Conservation (phyloP, 2,888 invertebrate species). For the Cephus rjabovi region DNA sequence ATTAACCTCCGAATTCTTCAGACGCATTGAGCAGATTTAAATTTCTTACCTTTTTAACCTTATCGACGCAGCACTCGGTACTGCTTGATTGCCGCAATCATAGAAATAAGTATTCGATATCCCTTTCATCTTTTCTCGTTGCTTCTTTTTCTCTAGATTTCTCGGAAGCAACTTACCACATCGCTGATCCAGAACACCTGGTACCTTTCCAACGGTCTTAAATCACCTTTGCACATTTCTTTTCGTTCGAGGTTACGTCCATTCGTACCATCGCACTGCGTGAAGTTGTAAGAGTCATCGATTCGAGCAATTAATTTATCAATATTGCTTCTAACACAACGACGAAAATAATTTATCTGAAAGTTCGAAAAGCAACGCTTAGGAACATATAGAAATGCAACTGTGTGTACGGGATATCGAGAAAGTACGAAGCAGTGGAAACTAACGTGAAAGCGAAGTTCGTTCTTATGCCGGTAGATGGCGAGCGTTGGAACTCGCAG, state of each 20-base stretch:
- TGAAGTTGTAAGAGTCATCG: neutral
- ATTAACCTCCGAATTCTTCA: neutral
- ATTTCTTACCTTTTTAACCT: neutral
- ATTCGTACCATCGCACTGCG: neutral
- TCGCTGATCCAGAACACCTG: neutral
- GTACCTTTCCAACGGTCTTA: neutral
- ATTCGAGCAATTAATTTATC: neutral
- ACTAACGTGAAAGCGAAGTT: neutral
- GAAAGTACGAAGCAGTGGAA: neutral
- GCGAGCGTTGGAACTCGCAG: neutral
- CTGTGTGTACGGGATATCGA: neutral
- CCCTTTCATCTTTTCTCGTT: neutral
- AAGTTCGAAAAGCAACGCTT: neutral
- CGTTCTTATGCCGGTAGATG: neutral
- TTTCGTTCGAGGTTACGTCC: neutral
- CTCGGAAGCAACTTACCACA: neutral
- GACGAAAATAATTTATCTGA: too few species aligned
- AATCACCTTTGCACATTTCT: neutral
- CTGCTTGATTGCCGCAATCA: neutral
- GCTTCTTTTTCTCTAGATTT: neutral
- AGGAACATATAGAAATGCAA: neutral
- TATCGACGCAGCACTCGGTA: neutral
- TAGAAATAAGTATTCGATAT: neutral
- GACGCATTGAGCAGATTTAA: neutral
- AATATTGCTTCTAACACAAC: neutral